Conservation (phyloP, 2,888 invertebrate genomes). For the Mylabris sibirica region DNA sequence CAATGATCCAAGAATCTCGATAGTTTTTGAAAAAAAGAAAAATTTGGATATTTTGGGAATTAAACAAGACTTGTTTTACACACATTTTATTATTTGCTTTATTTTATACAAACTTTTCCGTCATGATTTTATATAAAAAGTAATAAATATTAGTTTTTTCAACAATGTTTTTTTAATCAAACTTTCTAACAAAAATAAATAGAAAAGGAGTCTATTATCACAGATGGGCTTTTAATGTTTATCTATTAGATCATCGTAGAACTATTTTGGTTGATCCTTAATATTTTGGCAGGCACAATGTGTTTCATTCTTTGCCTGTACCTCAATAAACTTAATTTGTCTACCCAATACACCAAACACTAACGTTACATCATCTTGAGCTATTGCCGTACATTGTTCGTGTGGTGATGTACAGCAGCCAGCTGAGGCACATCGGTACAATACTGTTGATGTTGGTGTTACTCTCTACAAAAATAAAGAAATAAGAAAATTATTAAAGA, state of each 20-base stretch:
- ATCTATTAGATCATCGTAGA: constrained; percentile 67
- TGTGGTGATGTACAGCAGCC: constrained; percentile 31
- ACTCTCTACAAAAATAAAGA: constrained; percentile 20
- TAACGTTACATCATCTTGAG: constrained; percentile 29
- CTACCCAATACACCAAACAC: constrained; percentile 23
- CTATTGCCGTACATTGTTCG: constrained; percentile 24
- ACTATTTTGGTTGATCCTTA: constrained; percentile 63
- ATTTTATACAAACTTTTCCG: neutral
- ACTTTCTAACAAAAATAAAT: constrained; percentile 10
- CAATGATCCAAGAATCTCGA: neutral
- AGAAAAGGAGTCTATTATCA: constrained; percentile 6
- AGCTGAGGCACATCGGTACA: constrained; percentile 31
- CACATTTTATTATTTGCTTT: neutral
- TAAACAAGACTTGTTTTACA: neutral
- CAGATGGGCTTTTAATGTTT: constrained; percentile 71
- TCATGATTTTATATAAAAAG: neutral
- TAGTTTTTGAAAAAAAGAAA: no score
- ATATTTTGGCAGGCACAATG: constrained; percentile 39
- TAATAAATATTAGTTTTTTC: neutral
- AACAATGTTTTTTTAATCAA: neutral
- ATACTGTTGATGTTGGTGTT: constrained; percentile 29
- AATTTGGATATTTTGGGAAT: no score
- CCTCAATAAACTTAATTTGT: constrained; percentile 12
- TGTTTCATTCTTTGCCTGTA: constrained; percentile 23
- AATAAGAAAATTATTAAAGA: no score